Evolutionary conservation across 1,140 invertebrate species (phyloP), one percentile per base, ranked within the genome.

Genomic region (Platyura marginata): DNA sequence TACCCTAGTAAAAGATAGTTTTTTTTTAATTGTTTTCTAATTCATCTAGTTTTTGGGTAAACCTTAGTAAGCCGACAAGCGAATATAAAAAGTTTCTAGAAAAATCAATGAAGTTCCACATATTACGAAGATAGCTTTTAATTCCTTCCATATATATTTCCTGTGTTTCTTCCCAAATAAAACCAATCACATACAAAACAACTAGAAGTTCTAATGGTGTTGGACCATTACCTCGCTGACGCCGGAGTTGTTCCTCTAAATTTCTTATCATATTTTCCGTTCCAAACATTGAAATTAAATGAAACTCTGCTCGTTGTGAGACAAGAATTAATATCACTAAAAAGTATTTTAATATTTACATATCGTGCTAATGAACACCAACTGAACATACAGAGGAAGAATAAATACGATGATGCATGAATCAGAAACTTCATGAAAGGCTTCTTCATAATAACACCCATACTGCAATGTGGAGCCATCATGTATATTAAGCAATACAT

Each of bases 71-170:
- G 8, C 78, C 74, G 8, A 88, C 89, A 3, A 74, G 68, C 16
- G 86, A 69, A 56, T 94, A 95, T 1, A 93, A 65, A 2, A 73
- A 74, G 59, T 93, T 94, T 36, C 88, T 74, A 2, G 82, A 79
- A 52, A 94, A 92, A 65, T 97, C 92, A 45, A 95, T 85, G 55
- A 90, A 88, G 58, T 96, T 97, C 91, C 92, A 96, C 73, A 94
- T 79, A 57, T 96, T 88, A 3, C 79, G 67, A 10, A 92, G 68
- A 57, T 95, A 96, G 0, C 75, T 74, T 16, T 73, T 70, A 21
- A 94, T 68, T 18, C 90, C 90, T 52, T 87, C 77, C 1, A 75
- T 69, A 64, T 79, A 90, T 21, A 92, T 79, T 60, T 95, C 88
- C 55, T 85, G 79, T 6, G 80, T 80, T 63, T 95, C 90, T 56